These are phyloP conservation scores for Dendroctonus valens DNA, from an alignment of 1,140 invertebrate genomes.

Conservation along the genomic window DNA sequence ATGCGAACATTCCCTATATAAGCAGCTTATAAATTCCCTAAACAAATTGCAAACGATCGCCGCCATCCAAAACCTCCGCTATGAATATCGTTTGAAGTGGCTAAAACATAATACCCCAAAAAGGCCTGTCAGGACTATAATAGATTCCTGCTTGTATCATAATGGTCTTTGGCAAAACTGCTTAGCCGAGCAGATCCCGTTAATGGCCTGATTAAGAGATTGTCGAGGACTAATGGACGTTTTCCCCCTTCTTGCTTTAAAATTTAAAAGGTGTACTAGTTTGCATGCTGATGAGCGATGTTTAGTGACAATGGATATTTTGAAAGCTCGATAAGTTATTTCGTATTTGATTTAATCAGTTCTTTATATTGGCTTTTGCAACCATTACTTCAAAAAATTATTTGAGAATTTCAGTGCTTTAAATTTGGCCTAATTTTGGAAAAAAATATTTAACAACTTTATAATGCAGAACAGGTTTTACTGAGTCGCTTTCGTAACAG, in stretches of 20 bases:
- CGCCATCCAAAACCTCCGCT: background rate
- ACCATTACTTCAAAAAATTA: too few relatives aligned
- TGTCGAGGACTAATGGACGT: slow-evolving; percentile 40
- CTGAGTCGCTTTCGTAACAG: too few relatives aligned
- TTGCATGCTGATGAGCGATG: background rate
- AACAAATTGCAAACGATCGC: background rate
- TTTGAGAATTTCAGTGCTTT: too few relatives aligned
- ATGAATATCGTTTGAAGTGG: slow-evolving; percentile 30
- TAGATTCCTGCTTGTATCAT: slow-evolving; percentile 41
- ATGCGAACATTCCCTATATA: background rate
- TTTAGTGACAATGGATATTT: background rate
- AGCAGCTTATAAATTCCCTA: slow-evolving; percentile 2
- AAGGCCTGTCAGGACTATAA: slow-evolving; percentile 36
- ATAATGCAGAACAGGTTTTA: too few relatives aligned
- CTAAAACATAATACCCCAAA: slow-evolving; percentile 32
- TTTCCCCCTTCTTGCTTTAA: slow-evolving; percentile 28
- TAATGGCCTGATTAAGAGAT: slow-evolving; percentile 50
- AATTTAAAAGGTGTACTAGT: slow-evolving; percentile 4
- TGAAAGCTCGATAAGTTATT: too few relatives aligned
- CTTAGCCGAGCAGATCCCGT: slow-evolving; percentile 37
- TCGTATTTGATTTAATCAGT: too few relatives aligned
- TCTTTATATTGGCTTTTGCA: too few relatives aligned
- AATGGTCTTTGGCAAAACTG: slow-evolving; percentile 45
- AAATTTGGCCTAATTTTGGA: too few relatives aligned
- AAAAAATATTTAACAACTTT: too few relatives aligned